Percentiles rank a stretch among this genome's conserved stretches.
Evolutionary conservation across 1,140 invertebrate species (phyloP).

Genomic region (Drosophila littoralis): DNA sequence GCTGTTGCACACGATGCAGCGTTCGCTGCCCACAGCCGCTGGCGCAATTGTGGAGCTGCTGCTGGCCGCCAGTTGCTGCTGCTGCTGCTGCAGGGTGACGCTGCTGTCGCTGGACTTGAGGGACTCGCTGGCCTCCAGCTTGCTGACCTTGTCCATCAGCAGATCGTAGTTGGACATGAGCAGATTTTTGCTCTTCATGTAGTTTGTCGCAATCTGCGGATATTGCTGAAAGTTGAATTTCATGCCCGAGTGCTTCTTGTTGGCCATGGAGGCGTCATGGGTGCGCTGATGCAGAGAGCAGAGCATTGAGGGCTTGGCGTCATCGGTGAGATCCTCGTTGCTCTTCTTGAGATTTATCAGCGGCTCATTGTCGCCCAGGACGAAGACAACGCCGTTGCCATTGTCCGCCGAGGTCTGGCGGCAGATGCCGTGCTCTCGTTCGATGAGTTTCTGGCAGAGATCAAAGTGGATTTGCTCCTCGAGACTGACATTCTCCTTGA

Average conservation of each 20-base stretch:
- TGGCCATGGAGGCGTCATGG: conserved; percentile 68
- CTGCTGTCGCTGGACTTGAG: conserved; percentile 65
- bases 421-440: conserved; percentile 71
- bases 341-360: conserved; percentile 85
- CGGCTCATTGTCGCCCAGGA: conserved; percentile 90
- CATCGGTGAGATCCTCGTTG: conserved; percentile 69
- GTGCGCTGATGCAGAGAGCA: conserved; percentile 85
- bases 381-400: conserved; percentile 88
- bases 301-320: conserved; percentile 61
- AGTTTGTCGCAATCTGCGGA: conserved; percentile 89
- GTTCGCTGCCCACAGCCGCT: conserved; percentile 83
- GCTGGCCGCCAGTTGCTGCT: conserved; percentile 51
- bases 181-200: conserved; percentile 89
- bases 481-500: conserved; percentile 78
- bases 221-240: conserved; percentile 90
- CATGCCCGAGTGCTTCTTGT: conserved; percentile 88
- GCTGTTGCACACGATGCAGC: conserved; percentile 85
- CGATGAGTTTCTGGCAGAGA: conserved; percentile 73
- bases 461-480: conserved; percentile 83
- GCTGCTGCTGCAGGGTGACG: conserved; percentile 59
- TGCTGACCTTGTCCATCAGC: conserved; percentile 85
- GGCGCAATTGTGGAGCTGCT: conserved; percentile 44
- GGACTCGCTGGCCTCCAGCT: conserved; percentile 70
- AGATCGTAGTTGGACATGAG: conserved; percentile 87
- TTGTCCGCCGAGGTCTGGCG: conserved; percentile 56